Conservation (phyloP, 2,113 vertebrate genomes). For the Apteryx owenii region DNA sequence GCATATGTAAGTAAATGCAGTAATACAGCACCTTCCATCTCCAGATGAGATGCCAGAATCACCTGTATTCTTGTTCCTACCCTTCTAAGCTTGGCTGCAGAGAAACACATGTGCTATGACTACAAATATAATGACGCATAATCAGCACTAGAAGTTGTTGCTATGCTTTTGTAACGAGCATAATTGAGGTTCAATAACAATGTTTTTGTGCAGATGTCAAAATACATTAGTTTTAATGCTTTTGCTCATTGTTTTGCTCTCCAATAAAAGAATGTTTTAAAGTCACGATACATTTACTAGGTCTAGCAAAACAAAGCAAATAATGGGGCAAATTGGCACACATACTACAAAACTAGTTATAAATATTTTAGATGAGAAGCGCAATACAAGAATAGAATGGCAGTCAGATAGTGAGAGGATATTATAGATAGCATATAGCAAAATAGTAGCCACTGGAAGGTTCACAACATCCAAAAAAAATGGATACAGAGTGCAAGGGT, state of each 20-base stretch:
- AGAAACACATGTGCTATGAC: not conserved
- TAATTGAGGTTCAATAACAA: not conserved
- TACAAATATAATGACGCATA: not conserved
- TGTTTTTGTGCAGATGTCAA: not conserved
- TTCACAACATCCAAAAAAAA: not conserved
- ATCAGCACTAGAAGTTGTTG: not conserved
- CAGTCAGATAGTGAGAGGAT: not conserved
- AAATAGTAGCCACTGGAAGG: not conserved
- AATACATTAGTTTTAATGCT: not conserved
- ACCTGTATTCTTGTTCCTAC: not conserved
- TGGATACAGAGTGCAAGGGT: fast-evolving
- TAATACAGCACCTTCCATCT: not conserved
- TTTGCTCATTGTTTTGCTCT: not conserved
- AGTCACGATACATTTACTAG: not conserved
- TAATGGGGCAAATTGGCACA: not conserved
- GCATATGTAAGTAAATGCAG: not conserved
- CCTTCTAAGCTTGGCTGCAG: not conserved
- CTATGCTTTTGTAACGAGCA: not conserved
- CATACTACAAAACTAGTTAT: not conserved
- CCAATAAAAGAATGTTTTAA: not conserved
- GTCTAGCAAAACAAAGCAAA: not conserved
- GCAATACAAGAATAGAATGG: not conserved
- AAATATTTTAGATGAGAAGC: not conserved
- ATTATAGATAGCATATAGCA: not conserved
- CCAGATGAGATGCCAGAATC: not conserved